A percentile compares a stretch with the other conserved stretches of the same genome.
Evolutionary conservation across 2,888 invertebrate genomes (phyloP).

Genomic region (Platypus cylindrus): DNA sequence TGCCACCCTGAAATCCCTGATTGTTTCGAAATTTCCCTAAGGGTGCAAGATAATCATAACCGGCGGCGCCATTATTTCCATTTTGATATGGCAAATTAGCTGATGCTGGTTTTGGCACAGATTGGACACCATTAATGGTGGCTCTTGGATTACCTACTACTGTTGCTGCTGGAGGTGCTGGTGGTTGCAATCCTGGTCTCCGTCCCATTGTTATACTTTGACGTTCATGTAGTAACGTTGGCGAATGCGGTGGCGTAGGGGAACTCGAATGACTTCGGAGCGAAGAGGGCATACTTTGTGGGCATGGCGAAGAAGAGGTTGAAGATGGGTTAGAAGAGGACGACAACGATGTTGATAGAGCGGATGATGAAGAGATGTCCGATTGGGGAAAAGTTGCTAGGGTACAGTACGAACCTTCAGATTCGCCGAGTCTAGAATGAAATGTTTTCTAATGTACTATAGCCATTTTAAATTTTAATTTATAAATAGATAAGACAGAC

Average conservation of each 20-base stretch:
- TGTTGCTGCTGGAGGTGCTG: constrained; percentile 25
- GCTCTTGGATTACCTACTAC: no score
- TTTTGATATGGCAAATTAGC: constrained; percentile 5
- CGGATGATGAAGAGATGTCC: constrained; percentile 18
- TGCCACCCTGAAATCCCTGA: constrained; percentile 8
- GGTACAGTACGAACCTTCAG: constrained; percentile 49
- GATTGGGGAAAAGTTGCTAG: constrained; percentile 41
- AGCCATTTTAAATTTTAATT: no score
- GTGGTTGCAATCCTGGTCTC: no score
- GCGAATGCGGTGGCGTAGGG: constrained; percentile 19
- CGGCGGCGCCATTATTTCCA: constrained; percentile 6
- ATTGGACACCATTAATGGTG: not conserved
- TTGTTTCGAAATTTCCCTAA: constrained; percentile 22
- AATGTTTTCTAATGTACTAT: no score
- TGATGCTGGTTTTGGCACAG: no score
- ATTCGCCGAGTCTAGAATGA: constrained; percentile 44
- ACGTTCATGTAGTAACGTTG: constrained; percentile 5
- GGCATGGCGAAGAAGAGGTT: constrained; percentile 11
- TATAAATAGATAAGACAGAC: no score
- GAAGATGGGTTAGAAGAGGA: constrained; percentile 16
- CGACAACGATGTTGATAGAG: constrained; percentile 16
- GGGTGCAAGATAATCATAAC: constrained; percentile 10
- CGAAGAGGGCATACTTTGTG: constrained; percentile 9
- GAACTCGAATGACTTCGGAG: constrained; percentile 12
- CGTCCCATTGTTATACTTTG: constrained; percentile 11